Base-by-base conservation (phyloP, 2,888 invertebrate genomes). In the Aspidiotus rigidus region DNA sequence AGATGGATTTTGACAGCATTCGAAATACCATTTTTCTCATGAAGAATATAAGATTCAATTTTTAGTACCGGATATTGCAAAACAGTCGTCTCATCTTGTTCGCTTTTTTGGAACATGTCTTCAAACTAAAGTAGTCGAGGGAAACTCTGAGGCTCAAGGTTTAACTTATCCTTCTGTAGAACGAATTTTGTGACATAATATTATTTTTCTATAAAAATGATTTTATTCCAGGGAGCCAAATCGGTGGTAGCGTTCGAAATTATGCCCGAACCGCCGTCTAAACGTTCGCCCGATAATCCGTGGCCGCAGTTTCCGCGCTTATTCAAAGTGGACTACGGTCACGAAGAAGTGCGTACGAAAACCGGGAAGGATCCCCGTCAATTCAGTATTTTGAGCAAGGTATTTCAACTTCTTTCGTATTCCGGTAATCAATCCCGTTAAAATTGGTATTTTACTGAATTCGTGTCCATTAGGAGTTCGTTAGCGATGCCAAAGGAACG, bases 301-400 rank as follows among this genome's bases (percentile, higher is more conserved):
- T 99, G 99, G 99, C 99, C 98, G 3, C 94, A 97, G 77, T 99
- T 93, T 89, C 98, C 98, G 0, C 84, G 92, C 76, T 90, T 96
- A 39, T 97, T 98, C 83, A 88, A 90, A 74, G 90, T 97, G 39
- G 99, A 99, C 79, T 99, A 99, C 77, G 99, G 99, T 0, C 98
- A 99, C 76, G 97, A 98, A 75, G 99, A 99, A 80, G 94, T 76
- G 55, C 86, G 87, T 76, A 84, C 92, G n/a, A 89, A 89, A 76
- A 90, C 87, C 77, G 96, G 95, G 11, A 84, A 86, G 54, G 98
- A 99, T 80, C 99, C 98, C 2, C 83, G 98, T 69, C 87, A 89
- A 75, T 99, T 93, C 81, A 90, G 89, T 73, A 93, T 95, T 64
- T 85, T 95, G 74, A 95, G 94, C 76, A 94, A 96, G 80, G 85